Evolutionary conservation across 2,888 invertebrate genomes (phyloP).

Genomic region (Agonopterix alstromeriana): DNA sequence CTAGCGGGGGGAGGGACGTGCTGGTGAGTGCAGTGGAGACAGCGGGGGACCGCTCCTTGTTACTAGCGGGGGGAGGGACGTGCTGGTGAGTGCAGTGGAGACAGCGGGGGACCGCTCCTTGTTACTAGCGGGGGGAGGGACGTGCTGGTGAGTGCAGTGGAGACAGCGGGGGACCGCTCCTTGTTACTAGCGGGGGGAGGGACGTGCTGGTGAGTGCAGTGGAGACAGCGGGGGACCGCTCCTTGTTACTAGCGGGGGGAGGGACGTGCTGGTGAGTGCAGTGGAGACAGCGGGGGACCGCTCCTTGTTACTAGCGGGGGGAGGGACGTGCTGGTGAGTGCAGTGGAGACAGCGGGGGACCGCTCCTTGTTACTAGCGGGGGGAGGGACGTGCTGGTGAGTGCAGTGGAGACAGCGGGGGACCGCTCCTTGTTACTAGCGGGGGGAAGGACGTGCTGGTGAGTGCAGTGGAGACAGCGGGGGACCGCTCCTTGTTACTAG

Average conservation of each 20-base stretch:
- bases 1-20: conserved; percentile 21
- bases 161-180: too few species aligned
- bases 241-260: conserved; percentile 22
- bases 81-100: conserved; percentile 17
- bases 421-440: conserved; percentile 25
- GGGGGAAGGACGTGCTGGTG: conserved; percentile 27
- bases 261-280: conserved; percentile 33
- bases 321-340: conserved; percentile 34
- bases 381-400: conserved; percentile 27
- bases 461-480: conserved; percentile 39
- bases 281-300: conserved; percentile 39
- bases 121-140: conserved; percentile 22
- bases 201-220: conserved; percentile 19
- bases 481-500: conserved; percentile 30
- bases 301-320: conserved; percentile 22
- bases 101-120: too few species aligned
- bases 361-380: conserved; percentile 23
- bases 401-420: conserved; percentile 43
- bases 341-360: conserved; percentile 38
- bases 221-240: conserved; percentile 34
- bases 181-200: conserved; percentile 22
- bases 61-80: conserved; percentile 21
- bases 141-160: conserved; percentile 17
- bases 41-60: too few species aligned
- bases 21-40: conserved; percentile 15